phyloP scores from a whole-genome alignment of 1,140 invertebrate species.

The Drosophila santomea region DNA sequence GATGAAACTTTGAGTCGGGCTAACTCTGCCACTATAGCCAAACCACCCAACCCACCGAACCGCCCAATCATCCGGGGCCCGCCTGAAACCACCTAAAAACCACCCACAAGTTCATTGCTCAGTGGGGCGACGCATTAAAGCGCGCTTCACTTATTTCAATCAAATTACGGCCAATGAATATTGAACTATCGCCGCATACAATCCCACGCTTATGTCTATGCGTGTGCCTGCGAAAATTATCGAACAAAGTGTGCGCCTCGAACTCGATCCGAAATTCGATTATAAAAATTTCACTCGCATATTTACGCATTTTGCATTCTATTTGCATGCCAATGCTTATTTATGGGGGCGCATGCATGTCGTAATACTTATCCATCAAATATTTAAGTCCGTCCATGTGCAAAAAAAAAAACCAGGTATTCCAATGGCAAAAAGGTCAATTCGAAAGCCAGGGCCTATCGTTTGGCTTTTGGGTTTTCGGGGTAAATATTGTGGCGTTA shows the following conservation, averaged over 20 bases:
- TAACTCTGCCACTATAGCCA: constrained; percentile 1
- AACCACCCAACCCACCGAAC: not conserved
- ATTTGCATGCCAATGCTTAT: constrained; percentile 32
- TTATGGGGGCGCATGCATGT: constrained; percentile 14
- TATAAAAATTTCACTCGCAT: constrained; percentile 39
- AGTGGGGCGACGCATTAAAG: constrained; percentile 77
- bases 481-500: not conserved
- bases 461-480: not conserved
- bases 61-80: no score
- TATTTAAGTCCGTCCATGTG: constrained; percentile 26
- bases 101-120: constrained; percentile 46
- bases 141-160: constrained; percentile 80
- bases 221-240: constrained; percentile 22
- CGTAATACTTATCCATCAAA: constrained; percentile 36
- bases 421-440: constrained; percentile 28
- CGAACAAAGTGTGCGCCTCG: constrained; percentile 22
- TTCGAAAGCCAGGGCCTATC: constrained; percentile 7
- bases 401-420: constrained; percentile 10
- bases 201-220: constrained; percentile 15
- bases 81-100: not conserved
- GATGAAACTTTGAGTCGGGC: constrained; percentile 45
- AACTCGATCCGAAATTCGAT: constrained; percentile 30
- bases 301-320: constrained; percentile 46
- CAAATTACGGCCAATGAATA: constrained; percentile 81
- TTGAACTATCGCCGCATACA: constrained; percentile 71